These are phyloP conservation scores for Hyperopisus bebe DNA, from an alignment of 2,113 vertebrate species.

Conservation along the genomic window DNA sequence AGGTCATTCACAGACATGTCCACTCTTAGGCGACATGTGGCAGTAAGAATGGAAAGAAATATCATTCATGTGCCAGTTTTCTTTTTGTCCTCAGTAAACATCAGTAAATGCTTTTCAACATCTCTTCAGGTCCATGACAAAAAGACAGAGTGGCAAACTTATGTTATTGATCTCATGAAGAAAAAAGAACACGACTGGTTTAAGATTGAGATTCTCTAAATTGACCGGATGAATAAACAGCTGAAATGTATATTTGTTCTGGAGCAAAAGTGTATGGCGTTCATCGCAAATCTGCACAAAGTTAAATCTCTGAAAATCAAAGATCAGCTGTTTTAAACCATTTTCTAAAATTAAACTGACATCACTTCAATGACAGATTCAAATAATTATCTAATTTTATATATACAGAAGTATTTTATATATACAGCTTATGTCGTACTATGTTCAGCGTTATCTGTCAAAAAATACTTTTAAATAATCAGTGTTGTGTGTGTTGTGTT, in stretches of 20 bases:
- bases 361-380: not conserved
- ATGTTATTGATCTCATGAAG: constrained; percentile 51
- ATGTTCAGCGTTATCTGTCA: not conserved
- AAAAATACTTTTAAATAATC: not conserved
- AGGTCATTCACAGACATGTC: constrained; percentile 54
- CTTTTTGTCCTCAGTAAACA: not conserved
- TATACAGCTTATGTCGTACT: not conserved
- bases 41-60: constrained; percentile 30
- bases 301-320: not conserved
- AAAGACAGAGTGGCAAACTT: constrained; percentile 54
- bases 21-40: constrained; percentile 48
- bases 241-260: not conserved
- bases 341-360: not conserved
- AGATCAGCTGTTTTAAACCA: not conserved
- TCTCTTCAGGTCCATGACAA: constrained; percentile 46
- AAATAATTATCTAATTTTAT: not conserved
- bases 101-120: not conserved
- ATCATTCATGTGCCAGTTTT: not conserved
- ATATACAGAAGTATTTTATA: not conserved
- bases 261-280: not conserved
- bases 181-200: constrained; percentile 58
- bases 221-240: not conserved
- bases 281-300: not conserved
- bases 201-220: constrained; percentile 41
- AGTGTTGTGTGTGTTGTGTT: not conserved